phyloP scores from a whole-genome alignment of 2,797 vertebrate genomes.

The Echeneis naucrates region DNA sequence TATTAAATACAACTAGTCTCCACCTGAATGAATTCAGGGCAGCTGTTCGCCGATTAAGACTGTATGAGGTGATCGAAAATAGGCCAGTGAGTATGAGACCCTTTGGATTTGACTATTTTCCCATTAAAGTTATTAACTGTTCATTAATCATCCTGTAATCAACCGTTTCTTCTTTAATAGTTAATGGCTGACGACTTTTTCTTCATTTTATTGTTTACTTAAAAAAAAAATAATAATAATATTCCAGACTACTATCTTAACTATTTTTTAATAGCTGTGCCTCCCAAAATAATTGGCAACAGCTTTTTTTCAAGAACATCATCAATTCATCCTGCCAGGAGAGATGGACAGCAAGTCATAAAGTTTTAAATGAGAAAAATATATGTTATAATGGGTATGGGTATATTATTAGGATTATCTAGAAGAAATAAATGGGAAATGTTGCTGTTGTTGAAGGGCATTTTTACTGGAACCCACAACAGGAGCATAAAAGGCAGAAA shows the following conservation, averaged over 20 bases:
- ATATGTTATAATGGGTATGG: no score
- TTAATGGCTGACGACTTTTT: background rate
- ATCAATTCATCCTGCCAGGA: background rate
- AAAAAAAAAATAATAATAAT: no score
- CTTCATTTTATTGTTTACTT: background rate
- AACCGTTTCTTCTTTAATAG: background rate
- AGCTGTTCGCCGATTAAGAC: background rate
- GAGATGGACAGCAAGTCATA: background rate
- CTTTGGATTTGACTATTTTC: background rate
- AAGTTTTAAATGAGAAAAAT: no score
- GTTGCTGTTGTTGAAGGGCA: background rate
- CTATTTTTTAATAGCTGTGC: background rate
- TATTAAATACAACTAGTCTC: background rate
- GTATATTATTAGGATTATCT: background rate
- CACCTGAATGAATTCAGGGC: background rate
- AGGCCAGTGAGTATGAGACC: background rate
- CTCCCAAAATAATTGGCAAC: background rate
- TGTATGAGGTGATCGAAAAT: background rate
- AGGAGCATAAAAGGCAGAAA: conserved; percentile 2
- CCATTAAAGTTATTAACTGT: background rate
- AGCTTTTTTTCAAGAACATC: background rate
- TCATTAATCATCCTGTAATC: background rate
- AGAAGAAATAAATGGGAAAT: background rate
- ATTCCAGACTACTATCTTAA: background rate
- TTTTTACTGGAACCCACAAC: background rate